Percentiles rank a stretch among this genome's conserved stretches.
These are phyloP conservation scores for Dendrocincla fuliginosa DNA, from an alignment of 2,797 vertebrate genomes.

Conservation along the genomic window DNA sequence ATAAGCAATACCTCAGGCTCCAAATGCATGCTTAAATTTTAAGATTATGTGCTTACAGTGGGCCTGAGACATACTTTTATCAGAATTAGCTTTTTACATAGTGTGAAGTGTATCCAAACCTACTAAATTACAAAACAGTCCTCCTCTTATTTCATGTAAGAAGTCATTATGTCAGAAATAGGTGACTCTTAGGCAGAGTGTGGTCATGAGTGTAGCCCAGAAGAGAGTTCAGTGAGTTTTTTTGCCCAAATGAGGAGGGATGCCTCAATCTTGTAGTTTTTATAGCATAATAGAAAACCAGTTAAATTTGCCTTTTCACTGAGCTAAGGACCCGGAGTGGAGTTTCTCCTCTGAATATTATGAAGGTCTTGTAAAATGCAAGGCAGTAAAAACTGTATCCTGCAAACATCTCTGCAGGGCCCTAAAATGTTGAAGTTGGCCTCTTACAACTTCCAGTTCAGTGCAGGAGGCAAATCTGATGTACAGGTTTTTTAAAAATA, in stretches of 20 bases:
- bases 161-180: background rate
- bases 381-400: constrained; percentile 12
- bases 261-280: background rate
- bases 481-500: background rate
- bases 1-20: constrained; percentile 14
- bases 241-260: background rate
- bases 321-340: background rate
- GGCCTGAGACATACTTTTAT: background rate
- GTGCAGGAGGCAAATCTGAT: background rate
- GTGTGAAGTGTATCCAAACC: background rate
- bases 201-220: background rate
- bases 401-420: background rate
- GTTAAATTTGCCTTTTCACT: background rate
- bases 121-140: background rate
- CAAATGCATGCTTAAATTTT: background rate
- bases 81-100: background rate
- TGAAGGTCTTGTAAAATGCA: constrained; percentile 9
- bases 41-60: background rate
- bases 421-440: background rate
- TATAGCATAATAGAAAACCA: background rate
- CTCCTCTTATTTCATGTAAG: background rate
- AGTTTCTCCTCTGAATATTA: background rate
- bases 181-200: background rate
- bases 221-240: background rate
- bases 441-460: background rate